Conservation (phyloP, 2,888 invertebrate genomes). For the Spialia ferax region DNA sequence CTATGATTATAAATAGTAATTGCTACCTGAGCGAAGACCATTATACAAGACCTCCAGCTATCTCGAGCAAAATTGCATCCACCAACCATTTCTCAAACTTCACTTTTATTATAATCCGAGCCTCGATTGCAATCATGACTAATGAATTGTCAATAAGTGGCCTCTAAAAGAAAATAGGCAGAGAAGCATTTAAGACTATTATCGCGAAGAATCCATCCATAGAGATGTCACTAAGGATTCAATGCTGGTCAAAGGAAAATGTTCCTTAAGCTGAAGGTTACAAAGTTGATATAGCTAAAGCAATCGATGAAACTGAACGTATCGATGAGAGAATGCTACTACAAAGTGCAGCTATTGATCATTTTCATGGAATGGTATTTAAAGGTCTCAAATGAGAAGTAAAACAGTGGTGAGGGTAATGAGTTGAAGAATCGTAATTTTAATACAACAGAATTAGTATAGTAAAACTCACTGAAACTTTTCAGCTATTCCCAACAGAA, state of each 20-base stretch:
- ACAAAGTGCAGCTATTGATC: constrained; percentile 67
- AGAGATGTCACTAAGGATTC: constrained; percentile 50
- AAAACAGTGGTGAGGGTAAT: constrained; percentile 38
- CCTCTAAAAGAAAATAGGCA: constrained; percentile 46
- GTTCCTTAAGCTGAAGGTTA: constrained; percentile 17
- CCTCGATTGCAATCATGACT: constrained; percentile 49
- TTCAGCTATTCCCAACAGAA: too few relatives aligned
- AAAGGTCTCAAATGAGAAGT: constrained; percentile 63
- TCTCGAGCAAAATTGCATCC: constrained; percentile 29
- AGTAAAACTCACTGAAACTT: too few relatives aligned
- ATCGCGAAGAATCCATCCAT: constrained; percentile 64
- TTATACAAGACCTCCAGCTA: constrained; percentile 24
- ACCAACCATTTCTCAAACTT: constrained; percentile 37
- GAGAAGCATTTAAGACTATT: constrained; percentile 46
- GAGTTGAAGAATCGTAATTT: not conserved
- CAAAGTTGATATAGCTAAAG: constrained; percentile 49
- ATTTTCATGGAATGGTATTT: constrained; percentile 51
- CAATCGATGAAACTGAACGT: constrained; percentile 50
- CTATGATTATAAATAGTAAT: constrained; percentile 37
- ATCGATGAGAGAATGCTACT: constrained; percentile 63
- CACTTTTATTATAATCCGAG: constrained; percentile 38
- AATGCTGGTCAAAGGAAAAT: constrained; percentile 44
- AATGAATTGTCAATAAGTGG: constrained; percentile 49
- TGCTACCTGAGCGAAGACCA: constrained; percentile 36
- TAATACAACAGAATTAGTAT: too few relatives aligned